These are phyloP conservation scores for Melieria omissa DNA, from an alignment of 2,888 invertebrate genomes.

Conservation along the genomic window DNA sequence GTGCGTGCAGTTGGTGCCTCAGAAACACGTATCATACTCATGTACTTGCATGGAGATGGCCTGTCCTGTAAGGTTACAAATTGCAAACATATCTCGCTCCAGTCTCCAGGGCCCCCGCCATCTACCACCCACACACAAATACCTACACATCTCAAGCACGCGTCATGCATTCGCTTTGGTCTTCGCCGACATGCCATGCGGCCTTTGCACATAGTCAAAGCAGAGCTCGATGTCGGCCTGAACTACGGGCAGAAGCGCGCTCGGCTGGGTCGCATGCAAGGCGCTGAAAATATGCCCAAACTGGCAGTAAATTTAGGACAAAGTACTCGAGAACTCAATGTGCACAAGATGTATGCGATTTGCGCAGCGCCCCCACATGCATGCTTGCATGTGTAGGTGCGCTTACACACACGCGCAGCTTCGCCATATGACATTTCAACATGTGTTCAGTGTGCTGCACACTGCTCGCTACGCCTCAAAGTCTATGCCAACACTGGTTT, in stretches of 20 bases:
- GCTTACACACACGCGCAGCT: slow-evolving; percentile 31
- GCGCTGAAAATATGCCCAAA: slow-evolving; percentile 22
- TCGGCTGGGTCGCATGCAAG: slow-evolving; percentile 22
- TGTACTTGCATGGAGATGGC: not conserved
- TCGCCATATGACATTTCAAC: no score
- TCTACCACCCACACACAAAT: not conserved
- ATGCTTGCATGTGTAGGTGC: slow-evolving; percentile 24
- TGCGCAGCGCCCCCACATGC: no score
- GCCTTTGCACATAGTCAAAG: no score
- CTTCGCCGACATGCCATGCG: no score
- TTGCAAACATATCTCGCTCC: slow-evolving; percentile 9
- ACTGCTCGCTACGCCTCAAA: no score
- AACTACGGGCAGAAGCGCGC: not conserved
- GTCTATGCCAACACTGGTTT: no score
- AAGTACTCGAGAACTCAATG: slow-evolving; percentile 50
- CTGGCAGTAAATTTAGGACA: slow-evolving; percentile 54
- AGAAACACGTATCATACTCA: not conserved
- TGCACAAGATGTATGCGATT: no score
- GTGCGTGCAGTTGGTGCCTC: no score
- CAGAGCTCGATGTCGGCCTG: no score
- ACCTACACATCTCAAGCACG: not conserved
- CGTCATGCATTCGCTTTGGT: not conserved
- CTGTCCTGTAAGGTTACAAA: slow-evolving; percentile 5
- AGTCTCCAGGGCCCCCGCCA: not conserved
- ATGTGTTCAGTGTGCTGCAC: no score